These are phyloP conservation scores for Holothuria glaberrima DNA, from an alignment of 35 echinoderm and acorn worm species.

Conservation along the genomic window DNA sequence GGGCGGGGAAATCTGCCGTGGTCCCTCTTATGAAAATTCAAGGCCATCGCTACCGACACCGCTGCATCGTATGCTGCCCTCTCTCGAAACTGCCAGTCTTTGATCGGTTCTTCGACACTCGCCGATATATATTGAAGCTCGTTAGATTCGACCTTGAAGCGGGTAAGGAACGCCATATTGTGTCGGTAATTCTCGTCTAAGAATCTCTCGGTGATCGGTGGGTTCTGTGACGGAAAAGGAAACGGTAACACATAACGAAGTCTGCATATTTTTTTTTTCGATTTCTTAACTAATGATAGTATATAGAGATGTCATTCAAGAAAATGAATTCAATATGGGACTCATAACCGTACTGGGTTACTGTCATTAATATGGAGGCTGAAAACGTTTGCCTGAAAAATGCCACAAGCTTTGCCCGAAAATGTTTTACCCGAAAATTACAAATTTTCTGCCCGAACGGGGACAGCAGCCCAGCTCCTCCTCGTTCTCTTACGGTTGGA, in stretches of 20 bases:
- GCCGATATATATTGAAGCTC: constrained; percentile 48
- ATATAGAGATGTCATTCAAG: background rate
- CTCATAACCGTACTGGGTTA: too few species aligned
- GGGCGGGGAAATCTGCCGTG: constrained; percentile 20
- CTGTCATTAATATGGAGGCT: too few species aligned
- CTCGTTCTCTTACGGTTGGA: too few species aligned
- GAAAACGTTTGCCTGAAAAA: too few species aligned
- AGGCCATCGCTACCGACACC: constrained; percentile 52
- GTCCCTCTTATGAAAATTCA: constrained; percentile 29
- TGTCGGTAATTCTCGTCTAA: constrained; percentile 77
- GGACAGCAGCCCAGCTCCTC: too few species aligned
- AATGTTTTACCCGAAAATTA: too few species aligned
- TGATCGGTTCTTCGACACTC: constrained; percentile 37
- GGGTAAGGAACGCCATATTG: constrained; percentile 72
- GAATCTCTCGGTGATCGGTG: constrained; percentile 53
- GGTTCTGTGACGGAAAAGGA: constrained; percentile 11
- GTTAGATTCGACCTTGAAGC: constrained; percentile 71
- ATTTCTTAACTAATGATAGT: too few species aligned
- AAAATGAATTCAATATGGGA: too few species aligned
- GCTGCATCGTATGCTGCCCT: constrained; percentile 75
- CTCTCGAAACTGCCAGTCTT: constrained; percentile 71
- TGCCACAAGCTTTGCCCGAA: too few species aligned
- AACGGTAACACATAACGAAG: too few species aligned
- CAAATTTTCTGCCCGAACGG: too few species aligned
- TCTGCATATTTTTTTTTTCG: too few species aligned